Evolutionary conservation across 2,888 invertebrate genomes (phyloP), one percentile per base, ranked within the genome.

Genomic region (Eledone cirrhosa): DNA sequence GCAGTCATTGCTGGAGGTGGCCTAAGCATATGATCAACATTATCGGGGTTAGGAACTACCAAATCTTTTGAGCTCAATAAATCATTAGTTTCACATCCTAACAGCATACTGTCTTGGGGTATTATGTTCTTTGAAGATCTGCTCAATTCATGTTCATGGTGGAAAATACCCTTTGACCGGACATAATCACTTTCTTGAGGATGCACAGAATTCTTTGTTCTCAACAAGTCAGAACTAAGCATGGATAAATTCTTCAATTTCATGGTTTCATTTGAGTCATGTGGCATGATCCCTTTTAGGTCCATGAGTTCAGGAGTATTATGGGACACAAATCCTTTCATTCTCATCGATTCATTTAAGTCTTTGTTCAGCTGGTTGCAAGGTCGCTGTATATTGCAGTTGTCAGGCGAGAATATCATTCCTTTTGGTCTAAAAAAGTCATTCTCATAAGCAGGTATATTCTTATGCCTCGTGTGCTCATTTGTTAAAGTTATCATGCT

Each of bases 301-400:
- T 41, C n/a, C 72, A 72, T 72, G 24, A 72, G 41, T 72, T 72
- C 72, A 72, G 31, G 31, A 24, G 72, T 31, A 22, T 72, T 41
- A 72, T 72, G 72, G n/a, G 27, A 31, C 31, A 72, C n/a, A 31
- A 72, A n/a, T 33, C 72, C 72, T 72, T 72, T 72, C 72, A 72
- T 72, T 7, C 72, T 31, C 72, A 72, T 33, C 31, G 41, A 41
- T 33, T 72, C 33, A 24, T 72, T 72, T 41, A 41, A 41, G 41
- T 41, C 41, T 41, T 41, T 41, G 41, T 41, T 41, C 41, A 41
- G 41, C 11, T 41, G 41, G 22, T 72, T 72, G 31, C 72, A 72
- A n/a, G 72, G 31, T 13, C 33, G 29, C 31, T 41, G n/a, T 41
- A 72, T 72, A 31, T 72, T 41, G 41, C 41, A 41, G 8, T 31